These are phyloP conservation scores for Rhynchotus rufescens DNA, from an alignment of 2,797 vertebrate genomes.

Conservation along the genomic window DNA sequence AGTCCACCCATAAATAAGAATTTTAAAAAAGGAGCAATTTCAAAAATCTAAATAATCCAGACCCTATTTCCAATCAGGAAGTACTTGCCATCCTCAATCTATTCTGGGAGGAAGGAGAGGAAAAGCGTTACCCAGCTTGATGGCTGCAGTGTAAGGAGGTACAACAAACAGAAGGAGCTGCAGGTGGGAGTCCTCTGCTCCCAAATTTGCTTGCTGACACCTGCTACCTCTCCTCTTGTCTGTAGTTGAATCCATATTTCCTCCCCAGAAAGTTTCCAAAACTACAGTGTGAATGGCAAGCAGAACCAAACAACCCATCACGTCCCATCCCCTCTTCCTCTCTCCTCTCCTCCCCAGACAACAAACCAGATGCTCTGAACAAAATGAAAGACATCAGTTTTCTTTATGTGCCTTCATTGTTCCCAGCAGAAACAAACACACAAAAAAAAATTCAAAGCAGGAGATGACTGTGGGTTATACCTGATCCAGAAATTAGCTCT, in stretches of 20 bases:
- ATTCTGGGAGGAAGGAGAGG: not conserved
- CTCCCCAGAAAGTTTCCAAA: not conserved
- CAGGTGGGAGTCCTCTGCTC: not conserved
- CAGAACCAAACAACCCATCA: not conserved
- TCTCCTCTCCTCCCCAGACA: not conserved
- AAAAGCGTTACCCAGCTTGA: not conserved
- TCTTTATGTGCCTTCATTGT: not conserved
- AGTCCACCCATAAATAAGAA: not conserved
- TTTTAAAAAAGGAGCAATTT: not conserved
- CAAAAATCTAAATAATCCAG: not conserved
- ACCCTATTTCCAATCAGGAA: not conserved
- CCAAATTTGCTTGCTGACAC: not conserved
- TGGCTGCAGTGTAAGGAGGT: not conserved
- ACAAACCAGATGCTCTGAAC: not conserved
- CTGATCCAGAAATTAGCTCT: not conserved
- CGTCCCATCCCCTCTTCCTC: not conserved
- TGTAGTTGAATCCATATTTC: not conserved
- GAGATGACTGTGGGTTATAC: slow-evolving; percentile 2
- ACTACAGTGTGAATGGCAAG: not conserved
- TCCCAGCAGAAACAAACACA: not conserved
- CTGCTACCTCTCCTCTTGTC: not conserved
- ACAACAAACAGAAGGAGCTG: not conserved
- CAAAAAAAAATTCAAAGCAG: not conserved
- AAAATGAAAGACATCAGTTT: not conserved
- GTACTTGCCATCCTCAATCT: not conserved